phyloP scores from a whole-genome alignment of 2,797 vertebrate species.

The Perodicticus potto region DNA sequence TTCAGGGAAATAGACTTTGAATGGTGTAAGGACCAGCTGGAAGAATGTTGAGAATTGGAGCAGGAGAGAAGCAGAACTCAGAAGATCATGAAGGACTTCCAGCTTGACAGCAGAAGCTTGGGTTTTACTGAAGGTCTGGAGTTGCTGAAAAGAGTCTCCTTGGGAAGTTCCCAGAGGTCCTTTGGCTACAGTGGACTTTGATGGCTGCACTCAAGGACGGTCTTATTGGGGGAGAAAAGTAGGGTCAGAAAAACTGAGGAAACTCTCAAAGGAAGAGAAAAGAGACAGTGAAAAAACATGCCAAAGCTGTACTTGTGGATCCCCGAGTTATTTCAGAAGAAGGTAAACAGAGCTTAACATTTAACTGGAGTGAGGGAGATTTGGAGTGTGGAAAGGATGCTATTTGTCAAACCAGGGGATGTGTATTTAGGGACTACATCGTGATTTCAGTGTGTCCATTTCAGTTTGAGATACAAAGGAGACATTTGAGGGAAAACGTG shows the following conservation, averaged over 20 bases:
- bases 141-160: neutral
- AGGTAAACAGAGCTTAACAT: fast-evolving
- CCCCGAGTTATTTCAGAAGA: neutral
- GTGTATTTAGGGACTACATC: fast-evolving
- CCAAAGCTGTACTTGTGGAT: fast-evolving
- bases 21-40: fast-evolving
- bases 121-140: neutral
- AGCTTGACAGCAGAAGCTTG: fast-evolving
- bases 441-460: neutral
- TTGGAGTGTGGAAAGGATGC: neutral
- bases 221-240: neutral
- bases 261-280: neutral
- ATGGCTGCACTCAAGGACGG: neutral
- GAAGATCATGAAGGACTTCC: fast-evolving
- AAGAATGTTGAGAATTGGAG: too few relatives aligned
- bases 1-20: neutral
- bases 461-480: neutral
- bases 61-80: neutral
- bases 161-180: neutral
- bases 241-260: fast-evolving
- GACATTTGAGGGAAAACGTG: neutral
- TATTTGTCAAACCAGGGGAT: neutral
- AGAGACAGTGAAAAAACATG: fast-evolving
- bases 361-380: neutral
- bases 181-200: neutral